Percentiles rank a stretch among this genome's conserved stretches.
These are phyloP conservation scores for Eupeodes latifasciatus DNA, from an alignment of 2,888 invertebrate genomes.

Conservation along the genomic window DNA sequence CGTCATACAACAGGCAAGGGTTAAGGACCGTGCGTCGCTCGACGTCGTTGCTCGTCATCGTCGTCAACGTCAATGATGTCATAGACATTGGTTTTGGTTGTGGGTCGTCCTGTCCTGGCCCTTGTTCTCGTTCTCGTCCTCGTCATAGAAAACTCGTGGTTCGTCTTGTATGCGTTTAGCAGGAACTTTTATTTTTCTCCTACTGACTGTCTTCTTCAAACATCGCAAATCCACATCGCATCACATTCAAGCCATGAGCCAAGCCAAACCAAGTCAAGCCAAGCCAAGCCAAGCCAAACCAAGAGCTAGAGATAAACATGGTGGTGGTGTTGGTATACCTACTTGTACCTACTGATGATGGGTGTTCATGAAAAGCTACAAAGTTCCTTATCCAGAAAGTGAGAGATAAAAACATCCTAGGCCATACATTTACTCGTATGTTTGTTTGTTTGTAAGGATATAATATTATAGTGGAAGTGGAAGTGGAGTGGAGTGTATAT, in stretches of 20 bases:
- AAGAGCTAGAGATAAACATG: slow-evolving; percentile 17
- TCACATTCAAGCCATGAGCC: slow-evolving; percentile 14
- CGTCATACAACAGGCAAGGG: slow-evolving; percentile 69
- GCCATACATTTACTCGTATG: not conserved
- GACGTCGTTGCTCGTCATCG: slow-evolving; percentile 13
- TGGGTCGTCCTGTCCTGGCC: slow-evolving; percentile 46
- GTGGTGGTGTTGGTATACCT: too few species aligned
- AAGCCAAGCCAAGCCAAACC: slow-evolving; percentile 4
- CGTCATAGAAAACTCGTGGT: slow-evolving; percentile 30
- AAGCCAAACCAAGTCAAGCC: too few species aligned
- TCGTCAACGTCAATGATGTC: slow-evolving; percentile 35
- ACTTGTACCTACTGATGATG: not conserved
- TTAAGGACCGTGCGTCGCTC: slow-evolving; percentile 77
- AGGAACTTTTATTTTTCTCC: slow-evolving; percentile 36
- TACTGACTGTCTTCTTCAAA: slow-evolving; percentile 63
- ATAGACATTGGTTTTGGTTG: slow-evolving; percentile 65
- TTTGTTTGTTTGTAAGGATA: slow-evolving; percentile 41
- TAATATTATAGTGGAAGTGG: slow-evolving; percentile 11
- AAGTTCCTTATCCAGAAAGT: slow-evolving; percentile 68
- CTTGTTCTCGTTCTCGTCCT: not conserved
- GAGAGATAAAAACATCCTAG: slow-evolving; percentile 47
- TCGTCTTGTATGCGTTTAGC: slow-evolving; percentile 70
- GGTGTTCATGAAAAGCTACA: slow-evolving; percentile 75
- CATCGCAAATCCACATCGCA: slow-evolving; percentile 26
- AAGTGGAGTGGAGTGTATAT: slow-evolving; percentile 7